Percentiles rank a stretch among this genome's conserved stretches.
These are phyloP conservation scores for Drosophila albomicans DNA, from an alignment of 1,140 invertebrate species.

Conservation along the genomic window DNA sequence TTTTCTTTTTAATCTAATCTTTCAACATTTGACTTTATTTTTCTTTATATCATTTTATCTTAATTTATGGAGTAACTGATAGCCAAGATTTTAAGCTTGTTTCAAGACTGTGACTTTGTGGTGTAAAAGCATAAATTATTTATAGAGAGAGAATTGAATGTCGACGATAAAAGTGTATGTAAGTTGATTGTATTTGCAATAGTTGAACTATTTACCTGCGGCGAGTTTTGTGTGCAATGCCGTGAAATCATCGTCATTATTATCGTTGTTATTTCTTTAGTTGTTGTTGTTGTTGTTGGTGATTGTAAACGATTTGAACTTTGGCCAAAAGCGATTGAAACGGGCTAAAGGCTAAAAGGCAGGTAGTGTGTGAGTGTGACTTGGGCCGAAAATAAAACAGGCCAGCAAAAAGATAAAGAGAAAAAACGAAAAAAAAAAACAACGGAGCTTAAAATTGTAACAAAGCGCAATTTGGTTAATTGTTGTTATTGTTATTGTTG, in stretches of 20 bases:
- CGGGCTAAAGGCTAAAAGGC: constrained; percentile 20
- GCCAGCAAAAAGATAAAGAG: background rate
- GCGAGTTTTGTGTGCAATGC: constrained; percentile 14
- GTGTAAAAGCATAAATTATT: constrained; percentile 1
- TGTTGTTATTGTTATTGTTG: constrained; percentile 48
- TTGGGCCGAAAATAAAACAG: constrained; percentile 18
- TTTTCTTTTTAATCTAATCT: too few relatives aligned
- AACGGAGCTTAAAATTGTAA: constrained; percentile 61
- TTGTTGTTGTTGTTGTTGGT: constrained; percentile 12
- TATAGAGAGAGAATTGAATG: background rate
- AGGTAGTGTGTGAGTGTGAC: constrained; percentile 9
- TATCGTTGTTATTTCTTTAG: constrained; percentile 5
- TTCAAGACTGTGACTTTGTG: background rate
- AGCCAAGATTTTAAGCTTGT: too few relatives aligned
- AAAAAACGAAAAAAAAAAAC: constrained; percentile 5
- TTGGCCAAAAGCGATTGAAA: constrained; percentile 52
- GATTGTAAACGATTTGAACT: constrained; percentile 65
- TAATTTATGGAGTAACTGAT: too few relatives aligned
- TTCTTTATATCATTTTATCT: too few relatives aligned
- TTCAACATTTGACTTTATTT: too few relatives aligned
- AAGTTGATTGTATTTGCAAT: constrained; percentile 7
- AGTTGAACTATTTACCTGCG: background rate
- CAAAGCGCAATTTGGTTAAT: constrained; percentile 61
- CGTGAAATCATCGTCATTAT: constrained; percentile 34
- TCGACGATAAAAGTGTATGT: background rate